These are phyloP conservation scores for Strigamia crassipes DNA, from an alignment of 2,888 invertebrate species.

Conservation along the genomic window DNA sequence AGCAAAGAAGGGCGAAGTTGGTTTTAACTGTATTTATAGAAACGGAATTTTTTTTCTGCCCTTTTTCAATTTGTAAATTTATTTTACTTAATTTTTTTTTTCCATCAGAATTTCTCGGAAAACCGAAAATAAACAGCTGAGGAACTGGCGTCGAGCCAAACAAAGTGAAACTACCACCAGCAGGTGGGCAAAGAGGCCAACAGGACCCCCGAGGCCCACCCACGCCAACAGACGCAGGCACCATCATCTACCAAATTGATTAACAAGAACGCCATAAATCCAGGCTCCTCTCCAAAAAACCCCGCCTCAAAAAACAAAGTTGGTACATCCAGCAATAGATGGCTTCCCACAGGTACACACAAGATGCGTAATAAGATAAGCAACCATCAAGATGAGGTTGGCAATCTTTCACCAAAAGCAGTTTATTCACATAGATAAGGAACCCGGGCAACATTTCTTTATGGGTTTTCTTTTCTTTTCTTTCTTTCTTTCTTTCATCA, in stretches of 20 bases:
- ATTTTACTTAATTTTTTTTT: background rate
- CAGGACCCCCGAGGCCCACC: slow-evolving; percentile 23
- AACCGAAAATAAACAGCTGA: slow-evolving; percentile 9
- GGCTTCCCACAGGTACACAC: slow-evolving; percentile 14
- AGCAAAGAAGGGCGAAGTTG: background rate
- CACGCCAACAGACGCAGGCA: slow-evolving; percentile 14
- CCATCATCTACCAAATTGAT: slow-evolving; percentile 31
- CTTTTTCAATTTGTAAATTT: background rate
- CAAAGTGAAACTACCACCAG: background rate
- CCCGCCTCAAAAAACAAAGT: slow-evolving; percentile 13
- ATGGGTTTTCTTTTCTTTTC: background rate
- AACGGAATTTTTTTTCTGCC: background rate
- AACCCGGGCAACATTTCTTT: background rate
- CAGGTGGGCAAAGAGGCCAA: slow-evolving; percentile 22
- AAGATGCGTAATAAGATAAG: slow-evolving; percentile 1
- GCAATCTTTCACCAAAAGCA: slow-evolving; percentile 31
- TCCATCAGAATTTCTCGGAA: background rate
- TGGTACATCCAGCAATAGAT: background rate
- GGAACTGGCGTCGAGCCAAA: background rate
- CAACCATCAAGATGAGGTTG: background rate
- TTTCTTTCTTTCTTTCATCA: background rate
- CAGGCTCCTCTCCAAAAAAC: background rate
- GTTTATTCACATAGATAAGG: slow-evolving; percentile 25
- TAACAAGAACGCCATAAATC: slow-evolving; percentile 29
- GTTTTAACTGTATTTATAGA: background rate